Base-by-base conservation (phyloP, 2,113 vertebrate species). In the Pelecanus crispus region DNA sequence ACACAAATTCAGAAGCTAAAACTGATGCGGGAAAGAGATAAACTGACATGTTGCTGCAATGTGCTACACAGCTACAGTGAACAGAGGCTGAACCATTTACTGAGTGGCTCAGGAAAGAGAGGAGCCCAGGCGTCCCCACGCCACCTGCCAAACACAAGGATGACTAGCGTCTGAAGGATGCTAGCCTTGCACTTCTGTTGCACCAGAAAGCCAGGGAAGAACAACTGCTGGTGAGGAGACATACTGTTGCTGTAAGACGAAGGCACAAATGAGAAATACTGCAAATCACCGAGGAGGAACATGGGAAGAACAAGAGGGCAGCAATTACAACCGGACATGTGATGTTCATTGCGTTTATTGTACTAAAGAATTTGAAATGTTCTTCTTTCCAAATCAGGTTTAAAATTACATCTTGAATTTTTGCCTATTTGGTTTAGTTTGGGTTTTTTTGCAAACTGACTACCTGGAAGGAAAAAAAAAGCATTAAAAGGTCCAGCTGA, bases 31-130 rank as follows among this genome's bases (percentile, higher is more conserved):
- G 29, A 71, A 88, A 63, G 19, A 59, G 40, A 19, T 29, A 38
- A 82, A 47, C 17, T 25, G 15, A 3, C 2, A 0, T 1, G 0
- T 31, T 42, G 11, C 34, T 90, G 47, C 44, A 47, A 13, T 8
- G 9, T 25, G 26, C n/a, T 28, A 5, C 19, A 6, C 4, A 12
- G 10, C 1, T 61, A 74, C 38, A 7, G 3, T 1, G 2, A 26
- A 45, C 17, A 34, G 47, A 18, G 36, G 45, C 18, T 38, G 25
- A 49, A 40, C 34, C 29, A 18, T 28, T 71, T 34, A 22, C 17
- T 26, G 19, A 31, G 49, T 7, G 3, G 29, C 38, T 72, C 59
- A 79, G 59, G 38, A 42, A 32, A 21, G 38, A 53, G 36, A 28
- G 7, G 5, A 72, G 18, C 6, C 31, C 26, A 34, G 10, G 8